These are phyloP conservation scores for Martes flavigula DNA, from an alignment of 2,797 vertebrate genomes.

Conservation along the genomic window DNA sequence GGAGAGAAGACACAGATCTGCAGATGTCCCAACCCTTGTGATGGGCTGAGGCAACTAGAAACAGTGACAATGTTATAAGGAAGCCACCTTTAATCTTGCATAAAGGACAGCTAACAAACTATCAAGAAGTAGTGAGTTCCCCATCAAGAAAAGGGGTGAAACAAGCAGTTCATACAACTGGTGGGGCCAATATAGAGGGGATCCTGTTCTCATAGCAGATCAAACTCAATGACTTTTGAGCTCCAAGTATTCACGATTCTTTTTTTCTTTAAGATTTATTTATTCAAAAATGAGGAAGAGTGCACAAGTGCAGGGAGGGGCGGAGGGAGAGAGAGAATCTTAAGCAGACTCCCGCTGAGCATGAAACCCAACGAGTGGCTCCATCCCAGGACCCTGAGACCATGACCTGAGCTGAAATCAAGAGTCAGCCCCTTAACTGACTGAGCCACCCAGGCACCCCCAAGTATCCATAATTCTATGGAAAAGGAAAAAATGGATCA, in stretches of 20 bases:
- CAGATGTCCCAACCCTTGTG: not conserved
- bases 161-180: not conserved
- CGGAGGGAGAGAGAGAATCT: not conserved
- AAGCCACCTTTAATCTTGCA: not conserved
- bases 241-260: not conserved
- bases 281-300: not conserved
- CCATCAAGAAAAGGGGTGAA: not conserved
- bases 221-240: not conserved
- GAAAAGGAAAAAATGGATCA: not conserved
- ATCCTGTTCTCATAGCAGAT: not conserved
- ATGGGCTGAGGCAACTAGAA: not conserved
- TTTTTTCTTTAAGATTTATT: not conserved
- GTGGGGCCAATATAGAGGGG: not conserved
- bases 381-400: not conserved
- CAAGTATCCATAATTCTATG: not conserved
- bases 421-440: not conserved
- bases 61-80: not conserved
- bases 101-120: not conserved
- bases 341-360: not conserved
- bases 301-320: not conserved
- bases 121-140: not conserved
- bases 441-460: not conserved
- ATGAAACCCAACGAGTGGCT: not conserved
- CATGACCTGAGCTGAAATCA: not conserved
- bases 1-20: not conserved